phyloP scores from a whole-genome alignment of 2,113 vertebrate genomes.

The Fulmarus glacialis region DNA sequence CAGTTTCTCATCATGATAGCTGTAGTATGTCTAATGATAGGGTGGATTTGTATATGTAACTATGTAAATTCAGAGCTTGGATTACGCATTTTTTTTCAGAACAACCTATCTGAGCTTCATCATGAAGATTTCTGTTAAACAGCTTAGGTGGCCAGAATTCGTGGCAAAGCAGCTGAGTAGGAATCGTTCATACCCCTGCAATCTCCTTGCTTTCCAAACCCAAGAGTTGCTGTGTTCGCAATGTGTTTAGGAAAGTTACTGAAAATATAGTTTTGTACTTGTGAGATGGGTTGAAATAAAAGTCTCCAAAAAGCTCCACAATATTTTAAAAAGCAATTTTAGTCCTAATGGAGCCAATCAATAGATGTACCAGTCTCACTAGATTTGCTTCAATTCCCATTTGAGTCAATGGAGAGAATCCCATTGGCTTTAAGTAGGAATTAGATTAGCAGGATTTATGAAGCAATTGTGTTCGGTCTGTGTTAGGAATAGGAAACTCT shows the following conservation, averaged over 20 bases:
- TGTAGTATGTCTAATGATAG: background rate
- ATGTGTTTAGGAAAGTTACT: background rate
- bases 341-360: background rate
- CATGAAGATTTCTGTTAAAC: background rate
- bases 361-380: constrained; percentile 28
- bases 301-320: background rate
- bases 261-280: background rate
- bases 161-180: background rate
- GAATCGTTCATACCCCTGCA: background rate
- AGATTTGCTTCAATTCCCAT: constrained; percentile 29
- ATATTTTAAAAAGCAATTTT: constrained; percentile 31
- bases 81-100: background rate
- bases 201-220: background rate
- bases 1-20: background rate
- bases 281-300: background rate
- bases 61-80: background rate
- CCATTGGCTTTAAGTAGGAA: constrained; percentile 8
- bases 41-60: background rate
- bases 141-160: background rate
- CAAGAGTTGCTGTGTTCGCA: background rate
- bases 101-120: background rate
- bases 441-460: constrained; percentile 37
- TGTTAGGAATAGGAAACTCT: background rate
- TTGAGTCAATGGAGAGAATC: constrained; percentile 30
- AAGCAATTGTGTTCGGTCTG: background rate